Evolutionary conservation across 1,140 invertebrate genomes (phyloP).

Genomic region (Centruroides sculpturatus): DNA sequence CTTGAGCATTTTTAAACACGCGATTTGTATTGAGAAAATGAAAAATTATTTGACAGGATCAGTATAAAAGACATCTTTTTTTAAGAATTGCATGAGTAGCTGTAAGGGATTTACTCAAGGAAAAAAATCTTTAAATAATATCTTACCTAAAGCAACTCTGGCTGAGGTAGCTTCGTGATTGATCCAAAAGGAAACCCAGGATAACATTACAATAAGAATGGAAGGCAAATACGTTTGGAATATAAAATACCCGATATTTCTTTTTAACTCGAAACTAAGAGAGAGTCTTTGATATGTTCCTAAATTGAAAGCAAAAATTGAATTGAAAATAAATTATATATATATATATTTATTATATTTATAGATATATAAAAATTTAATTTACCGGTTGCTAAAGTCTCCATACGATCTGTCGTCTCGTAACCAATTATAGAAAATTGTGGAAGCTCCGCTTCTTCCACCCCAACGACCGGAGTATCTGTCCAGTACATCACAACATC

Average conservation of each 20-base stretch:
- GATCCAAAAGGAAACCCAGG: conserved; percentile 82
- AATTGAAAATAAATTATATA: background rate
- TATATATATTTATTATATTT: background rate
- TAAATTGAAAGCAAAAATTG: conserved; percentile 19
- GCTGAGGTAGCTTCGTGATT: conserved; percentile 60
- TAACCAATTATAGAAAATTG: conserved; percentile 91
- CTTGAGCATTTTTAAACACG: no score
- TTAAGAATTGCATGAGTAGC: no score
- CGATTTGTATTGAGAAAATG: no score
- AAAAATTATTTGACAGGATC: no score
- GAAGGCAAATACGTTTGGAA: conserved; percentile 70
- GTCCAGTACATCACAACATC: conserved; percentile 97
- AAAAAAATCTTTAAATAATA: no score
- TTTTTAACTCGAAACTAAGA: conserved; percentile 60
- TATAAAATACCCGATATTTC: conserved; percentile 68
- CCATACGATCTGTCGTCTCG: conserved; percentile 82
- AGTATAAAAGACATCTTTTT: no score
- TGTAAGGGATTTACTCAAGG: no score
- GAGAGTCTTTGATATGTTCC: conserved; percentile 73
- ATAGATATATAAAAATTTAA: background rate
- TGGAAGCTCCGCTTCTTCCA: conserved; percentile 83
- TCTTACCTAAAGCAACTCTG: conserved; percentile 53
- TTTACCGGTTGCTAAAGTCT: conserved; percentile 60
- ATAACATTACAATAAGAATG: conserved; percentile 67
- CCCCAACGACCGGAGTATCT: conserved; percentile 70